A percentile compares a stretch with the other conserved stretches of the same genome.
Evolutionary conservation across 2,113 vertebrate species (phyloP).

Genomic region (human (Homo sapiens)): GRCh38 chr6:63462001-63462500

Average conservation of each 20-base stretch:
- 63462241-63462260: not conserved
- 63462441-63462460: no score
- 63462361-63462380: no score
- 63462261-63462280: not conserved
- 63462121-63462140: not conserved
- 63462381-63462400: no score
- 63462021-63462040: not conserved
- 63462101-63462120: not conserved
- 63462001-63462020: not conserved
- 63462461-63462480: no score
- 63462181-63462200: not conserved
- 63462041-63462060: not conserved
- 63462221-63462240: not conserved
- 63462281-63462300: not conserved
- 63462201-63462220: not conserved
- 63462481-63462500: no score
- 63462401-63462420: no score
- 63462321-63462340: not conserved
- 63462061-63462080: not conserved
- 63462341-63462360: not conserved
- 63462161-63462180: not conserved
- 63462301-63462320: not conserved
- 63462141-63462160: not conserved
- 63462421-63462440: no score
- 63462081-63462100: not conserved